Conservation (phyloP, 2,888 invertebrate species). For the Polyommatus iphigenia region DNA sequence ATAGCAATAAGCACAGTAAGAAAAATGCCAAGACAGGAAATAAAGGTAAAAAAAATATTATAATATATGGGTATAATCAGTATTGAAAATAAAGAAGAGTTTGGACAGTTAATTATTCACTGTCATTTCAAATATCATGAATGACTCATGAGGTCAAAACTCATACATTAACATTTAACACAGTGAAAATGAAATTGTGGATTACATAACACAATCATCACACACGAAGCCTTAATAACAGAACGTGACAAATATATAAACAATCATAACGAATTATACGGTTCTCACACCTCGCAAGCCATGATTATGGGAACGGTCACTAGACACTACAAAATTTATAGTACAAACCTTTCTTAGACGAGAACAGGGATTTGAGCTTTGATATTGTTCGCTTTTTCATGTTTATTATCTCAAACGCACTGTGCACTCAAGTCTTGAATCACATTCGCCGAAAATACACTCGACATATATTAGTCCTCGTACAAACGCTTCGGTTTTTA, state of each 20-base stretch:
- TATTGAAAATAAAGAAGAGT: background rate
- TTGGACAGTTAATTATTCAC: slow-evolving; percentile 3
- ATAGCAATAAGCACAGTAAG: background rate
- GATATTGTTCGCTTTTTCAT: slow-evolving; percentile 77
- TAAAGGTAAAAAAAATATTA: background rate
- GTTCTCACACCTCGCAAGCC: slow-evolving; percentile 27
- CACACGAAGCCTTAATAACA: slow-evolving; percentile 29
- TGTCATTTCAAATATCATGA: background rate
- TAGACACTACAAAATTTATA: slow-evolving; percentile 27
- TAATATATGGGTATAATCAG: background rate
- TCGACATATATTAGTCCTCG: slow-evolving; percentile 66
- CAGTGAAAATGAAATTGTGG: background rate
- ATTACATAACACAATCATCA: slow-evolving; percentile 27
- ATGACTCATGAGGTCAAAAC: background rate
- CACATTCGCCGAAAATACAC: slow-evolving; percentile 74
- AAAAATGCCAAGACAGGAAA: background rate
- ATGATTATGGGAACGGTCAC: slow-evolving; percentile 19
- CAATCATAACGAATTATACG: slow-evolving; percentile 32
- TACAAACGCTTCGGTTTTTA: slow-evolving; percentile 57
- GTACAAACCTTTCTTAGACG: slow-evolving; percentile 69
- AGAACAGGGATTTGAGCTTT: slow-evolving; percentile 71
- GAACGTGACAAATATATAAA: slow-evolving; percentile 38
- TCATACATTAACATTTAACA: background rate
- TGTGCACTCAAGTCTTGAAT: slow-evolving; percentile 62
- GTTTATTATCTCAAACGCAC: slow-evolving; percentile 49